Conservation (phyloP, 2,888 invertebrate genomes). For the Lathronympha strigana region DNA sequence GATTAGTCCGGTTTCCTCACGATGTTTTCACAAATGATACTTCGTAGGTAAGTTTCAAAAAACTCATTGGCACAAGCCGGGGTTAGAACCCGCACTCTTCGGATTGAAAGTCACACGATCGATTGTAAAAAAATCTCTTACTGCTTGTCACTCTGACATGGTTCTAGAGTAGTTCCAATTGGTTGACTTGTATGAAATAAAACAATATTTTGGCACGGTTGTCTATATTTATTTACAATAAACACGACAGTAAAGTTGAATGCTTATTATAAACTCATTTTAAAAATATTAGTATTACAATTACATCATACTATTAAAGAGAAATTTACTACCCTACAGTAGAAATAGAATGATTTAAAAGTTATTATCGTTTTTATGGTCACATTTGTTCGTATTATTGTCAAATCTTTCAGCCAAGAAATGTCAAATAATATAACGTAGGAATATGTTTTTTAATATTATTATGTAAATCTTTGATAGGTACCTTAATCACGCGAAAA, state of each 20-base stretch:
- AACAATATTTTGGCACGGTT: slow-evolving; percentile 59
- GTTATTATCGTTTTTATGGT: slow-evolving; percentile 68
- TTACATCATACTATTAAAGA: slow-evolving; percentile 44
- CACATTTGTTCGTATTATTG: slow-evolving; percentile 65
- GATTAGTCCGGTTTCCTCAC: too few relatives aligned
- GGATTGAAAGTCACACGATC: too few relatives aligned
- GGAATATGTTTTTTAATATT: neutral
- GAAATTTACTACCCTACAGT: slow-evolving; percentile 58
- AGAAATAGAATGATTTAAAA: slow-evolving; percentile 51
- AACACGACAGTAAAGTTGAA: slow-evolving; percentile 65
- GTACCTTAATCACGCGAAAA: slow-evolving; percentile 21
- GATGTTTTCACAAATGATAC: too few relatives aligned
- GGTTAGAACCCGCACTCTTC: too few relatives aligned
- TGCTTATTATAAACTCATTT: slow-evolving; percentile 54
- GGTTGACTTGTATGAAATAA: too few relatives aligned
- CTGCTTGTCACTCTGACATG: too few relatives aligned
- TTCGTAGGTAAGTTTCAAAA: too few relatives aligned
- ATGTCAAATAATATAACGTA: slow-evolving; percentile 21
- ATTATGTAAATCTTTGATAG: neutral
- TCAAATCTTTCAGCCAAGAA: slow-evolving; percentile 51
- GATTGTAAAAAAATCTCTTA: too few relatives aligned
- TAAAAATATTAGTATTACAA: slow-evolving; percentile 48
- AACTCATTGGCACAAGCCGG: too few relatives aligned
- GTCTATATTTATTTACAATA: slow-evolving; percentile 76
- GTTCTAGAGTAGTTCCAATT: neutral